A percentile compares a stretch with the other conserved stretches of the same genome.
Evolutionary conservation across 2,888 invertebrate species (phyloP).

Genomic region (Cremastinae sp.): DNA sequence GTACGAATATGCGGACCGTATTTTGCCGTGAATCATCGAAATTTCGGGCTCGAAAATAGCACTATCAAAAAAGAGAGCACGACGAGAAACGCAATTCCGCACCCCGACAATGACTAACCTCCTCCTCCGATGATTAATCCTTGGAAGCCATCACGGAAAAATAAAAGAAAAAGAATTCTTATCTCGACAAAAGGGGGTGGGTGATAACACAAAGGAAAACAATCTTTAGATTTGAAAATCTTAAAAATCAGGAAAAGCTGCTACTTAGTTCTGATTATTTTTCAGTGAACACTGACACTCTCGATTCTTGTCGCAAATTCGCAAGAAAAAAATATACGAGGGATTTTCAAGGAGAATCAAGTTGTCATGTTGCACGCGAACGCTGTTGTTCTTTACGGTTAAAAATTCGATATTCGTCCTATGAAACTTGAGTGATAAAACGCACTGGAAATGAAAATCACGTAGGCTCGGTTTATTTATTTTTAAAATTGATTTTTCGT

Average conservation of each 20-base stretch:
- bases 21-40: too few relatives aligned
- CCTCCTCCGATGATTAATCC: conserved; percentile 52
- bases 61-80: conserved; percentile 13
- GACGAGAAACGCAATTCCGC: conserved; percentile 12
- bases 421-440: not conserved
- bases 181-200: conserved; percentile 18
- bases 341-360: not conserved
- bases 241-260: conserved; percentile 17
- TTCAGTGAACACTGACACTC: conserved; percentile 8
- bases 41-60: too few relatives aligned
- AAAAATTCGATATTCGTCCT: too few relatives aligned
- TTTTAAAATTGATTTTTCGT: conserved; percentile 19
- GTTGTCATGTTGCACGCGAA: not conserved
- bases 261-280: conserved; percentile 1
- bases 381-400: too few relatives aligned
- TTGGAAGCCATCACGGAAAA: conserved; percentile 16
- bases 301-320: conserved; percentile 3
- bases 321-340: conserved; percentile 2
- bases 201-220: conserved; percentile 10
- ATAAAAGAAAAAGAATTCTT: conserved; percentile 12
- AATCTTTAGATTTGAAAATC: too few relatives aligned
- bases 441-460: not conserved
- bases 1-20: too few relatives aligned
- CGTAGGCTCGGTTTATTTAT: not conserved
- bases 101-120: conserved; percentile 52